Percentiles rank a stretch among this genome's conserved stretches.
Conservation (phyloP, 2,797 vertebrate genomes). For the Paedocypris micromegethes region DNA sequence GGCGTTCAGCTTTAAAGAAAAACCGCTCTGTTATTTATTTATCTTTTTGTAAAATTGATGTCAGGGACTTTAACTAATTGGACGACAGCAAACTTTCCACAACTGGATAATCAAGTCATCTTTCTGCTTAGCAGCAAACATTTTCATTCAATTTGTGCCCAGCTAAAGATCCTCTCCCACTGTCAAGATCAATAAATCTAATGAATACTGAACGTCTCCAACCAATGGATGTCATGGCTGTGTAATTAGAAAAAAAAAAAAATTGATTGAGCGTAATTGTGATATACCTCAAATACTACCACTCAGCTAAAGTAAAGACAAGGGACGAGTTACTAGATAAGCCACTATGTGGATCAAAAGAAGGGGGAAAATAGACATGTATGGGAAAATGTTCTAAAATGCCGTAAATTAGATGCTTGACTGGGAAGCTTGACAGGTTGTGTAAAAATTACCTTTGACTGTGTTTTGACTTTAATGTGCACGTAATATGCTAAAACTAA, state of each 20-base stretch:
- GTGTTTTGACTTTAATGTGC: too few species aligned
- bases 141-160: slow-evolving; percentile 54
- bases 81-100: slow-evolving; percentile 46
- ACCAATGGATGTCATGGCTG: slow-evolving; percentile 48
- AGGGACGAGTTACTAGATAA: too few species aligned
- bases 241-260: slow-evolving; percentile 54
- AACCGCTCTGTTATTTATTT: slow-evolving; percentile 37
- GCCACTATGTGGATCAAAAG: slow-evolving; percentile 15
- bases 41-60: slow-evolving; percentile 47
- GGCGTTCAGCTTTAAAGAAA: slow-evolving; percentile 41
- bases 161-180: slow-evolving; percentile 30
- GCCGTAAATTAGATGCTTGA: too few species aligned
- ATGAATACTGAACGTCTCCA: slow-evolving; percentile 30
- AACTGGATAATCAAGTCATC: slow-evolving; percentile 37
- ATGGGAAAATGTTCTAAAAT: background rate
- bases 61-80: slow-evolving; percentile 63
- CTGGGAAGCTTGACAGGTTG: too few species aligned
- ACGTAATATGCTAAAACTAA: too few species aligned
- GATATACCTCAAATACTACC: slow-evolving; percentile 46
- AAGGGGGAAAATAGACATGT: slow-evolving; percentile 1
- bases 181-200: slow-evolving; percentile 46
- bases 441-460: too few species aligned
- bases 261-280: slow-evolving; percentile 51
- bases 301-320: slow-evolving; percentile 17
- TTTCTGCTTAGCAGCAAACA: slow-evolving; percentile 42